Conservation (phyloP, 2,888 invertebrate genomes). For the Phalangium opilio region DNA sequence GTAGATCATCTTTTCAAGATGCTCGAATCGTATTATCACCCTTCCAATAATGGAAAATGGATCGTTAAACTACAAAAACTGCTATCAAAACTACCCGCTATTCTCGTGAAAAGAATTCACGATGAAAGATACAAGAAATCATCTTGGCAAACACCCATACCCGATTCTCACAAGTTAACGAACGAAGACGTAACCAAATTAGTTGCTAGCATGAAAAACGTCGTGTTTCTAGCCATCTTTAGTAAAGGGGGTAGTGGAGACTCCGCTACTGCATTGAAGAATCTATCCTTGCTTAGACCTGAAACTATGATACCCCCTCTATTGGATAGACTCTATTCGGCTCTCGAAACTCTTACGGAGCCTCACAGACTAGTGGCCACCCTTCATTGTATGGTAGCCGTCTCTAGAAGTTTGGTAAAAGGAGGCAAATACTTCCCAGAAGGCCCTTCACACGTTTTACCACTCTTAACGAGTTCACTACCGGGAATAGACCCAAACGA, state of each 20-base stretch:
- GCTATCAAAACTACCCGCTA: constrained; percentile 48
- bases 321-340: constrained; percentile 57
- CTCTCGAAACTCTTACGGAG: constrained; percentile 71
- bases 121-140: constrained; percentile 47
- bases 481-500: constrained; percentile 88
- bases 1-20: constrained; percentile 64
- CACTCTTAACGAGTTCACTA: constrained; percentile 57
- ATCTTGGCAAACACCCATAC: constrained; percentile 52
- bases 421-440: constrained; percentile 43
- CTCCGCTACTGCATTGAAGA: constrained; percentile 51
- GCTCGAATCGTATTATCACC: constrained; percentile 72
- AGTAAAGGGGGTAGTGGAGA: constrained; percentile 46
- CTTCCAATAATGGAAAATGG: constrained; percentile 75
- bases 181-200: constrained; percentile 67
- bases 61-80: constrained; percentile 32
- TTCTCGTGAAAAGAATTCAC: constrained; percentile 45
- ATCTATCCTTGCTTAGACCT: constrained; percentile 62
- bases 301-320: constrained; percentile 66
- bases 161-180: constrained; percentile 51
- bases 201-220: constrained; percentile 53
- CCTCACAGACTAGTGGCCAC: constrained; percentile 65
- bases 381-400: constrained; percentile 51
- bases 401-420: constrained; percentile 47
- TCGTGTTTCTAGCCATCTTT: constrained; percentile 62
- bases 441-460: constrained; percentile 64